Evolutionary conservation across 35 echinoderm and acorn worm species (phyloP).

Genomic region (Apostichopus japonicus): DNA sequence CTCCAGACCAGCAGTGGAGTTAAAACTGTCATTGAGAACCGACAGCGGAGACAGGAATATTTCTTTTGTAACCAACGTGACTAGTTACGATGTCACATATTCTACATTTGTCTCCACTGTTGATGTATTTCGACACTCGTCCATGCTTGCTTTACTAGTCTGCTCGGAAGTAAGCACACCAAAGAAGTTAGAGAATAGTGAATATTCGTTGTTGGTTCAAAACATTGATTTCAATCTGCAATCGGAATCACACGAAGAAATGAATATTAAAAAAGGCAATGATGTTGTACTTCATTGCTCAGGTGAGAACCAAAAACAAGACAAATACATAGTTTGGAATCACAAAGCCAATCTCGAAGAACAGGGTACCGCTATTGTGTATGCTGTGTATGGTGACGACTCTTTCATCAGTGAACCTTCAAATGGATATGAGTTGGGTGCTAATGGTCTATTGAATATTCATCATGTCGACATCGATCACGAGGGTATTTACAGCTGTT

Average conservation of each 20-base stretch:
- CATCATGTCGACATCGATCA: background rate
- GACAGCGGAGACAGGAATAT: too few species aligned
- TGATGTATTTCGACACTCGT: background rate
- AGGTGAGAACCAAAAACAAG: background rate
- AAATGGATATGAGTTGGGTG: background rate
- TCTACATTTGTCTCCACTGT: background rate
- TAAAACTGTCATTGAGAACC: background rate
- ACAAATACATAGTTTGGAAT: background rate
- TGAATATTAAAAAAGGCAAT: background rate
- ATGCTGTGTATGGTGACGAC: background rate
- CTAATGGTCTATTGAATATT: background rate
- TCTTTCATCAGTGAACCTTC: background rate
- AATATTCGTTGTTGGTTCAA: background rate
- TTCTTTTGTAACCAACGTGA: too few species aligned
- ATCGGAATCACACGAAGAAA: background rate
- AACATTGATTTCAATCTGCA: background rate
- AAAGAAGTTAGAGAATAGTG: background rate
- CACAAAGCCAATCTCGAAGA: background rate
- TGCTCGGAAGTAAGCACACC: background rate
- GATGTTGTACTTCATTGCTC: background rate
- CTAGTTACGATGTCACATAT: background rate
- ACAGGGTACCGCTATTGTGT: background rate
- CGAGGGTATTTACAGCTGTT: conserved; percentile 21
- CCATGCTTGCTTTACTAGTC: background rate
- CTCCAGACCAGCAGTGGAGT: background rate